Evolutionary conservation across 2,888 invertebrate species (phyloP).

Genomic region (Acanthopleura granulata): DNA sequence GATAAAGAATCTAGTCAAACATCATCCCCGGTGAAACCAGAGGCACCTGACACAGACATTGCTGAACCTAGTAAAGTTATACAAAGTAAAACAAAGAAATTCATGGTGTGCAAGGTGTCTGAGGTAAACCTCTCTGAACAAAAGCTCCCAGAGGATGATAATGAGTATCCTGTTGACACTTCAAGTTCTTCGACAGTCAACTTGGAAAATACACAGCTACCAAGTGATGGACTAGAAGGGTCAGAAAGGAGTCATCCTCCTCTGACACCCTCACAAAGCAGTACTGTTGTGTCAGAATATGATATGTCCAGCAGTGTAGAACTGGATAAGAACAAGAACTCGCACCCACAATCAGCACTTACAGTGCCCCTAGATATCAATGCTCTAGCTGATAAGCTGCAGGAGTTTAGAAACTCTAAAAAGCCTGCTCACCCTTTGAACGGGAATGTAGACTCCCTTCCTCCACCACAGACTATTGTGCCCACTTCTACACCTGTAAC

Average conservation of each 20-base stretch:
- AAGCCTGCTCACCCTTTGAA: constrained; percentile 21
- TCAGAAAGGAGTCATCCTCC: constrained; percentile 1
- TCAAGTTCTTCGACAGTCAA: constrained; percentile 3
- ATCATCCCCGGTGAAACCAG: constrained; percentile 7
- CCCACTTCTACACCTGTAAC: constrained; percentile 12
- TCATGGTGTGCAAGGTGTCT: constrained; percentile 12
- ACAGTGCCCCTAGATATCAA: constrained; percentile 54
- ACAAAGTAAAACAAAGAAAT: constrained; percentile 19
- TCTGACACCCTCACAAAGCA: neutral
- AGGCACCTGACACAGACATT: neutral
- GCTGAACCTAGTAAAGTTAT: constrained; percentile 2
- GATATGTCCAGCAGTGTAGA: constrained; percentile 13
- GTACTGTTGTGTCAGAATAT: neutral
- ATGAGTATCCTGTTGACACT: constrained; percentile 9
- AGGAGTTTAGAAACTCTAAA: constrained; percentile 41
- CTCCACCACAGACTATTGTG: neutral
- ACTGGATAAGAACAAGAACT: neutral
- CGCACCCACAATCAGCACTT: constrained; percentile 21
- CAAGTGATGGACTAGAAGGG: neutral
- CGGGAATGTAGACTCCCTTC: neutral
- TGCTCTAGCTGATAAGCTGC: constrained; percentile 55
- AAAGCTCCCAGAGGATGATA: constrained; percentile 1
- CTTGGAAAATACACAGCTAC: neutral
- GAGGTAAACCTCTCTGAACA: neutral
- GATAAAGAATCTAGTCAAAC: constrained; percentile 1